Base-by-base conservation (phyloP, 2,888 invertebrate genomes). In the Volucella inanis region DNA sequence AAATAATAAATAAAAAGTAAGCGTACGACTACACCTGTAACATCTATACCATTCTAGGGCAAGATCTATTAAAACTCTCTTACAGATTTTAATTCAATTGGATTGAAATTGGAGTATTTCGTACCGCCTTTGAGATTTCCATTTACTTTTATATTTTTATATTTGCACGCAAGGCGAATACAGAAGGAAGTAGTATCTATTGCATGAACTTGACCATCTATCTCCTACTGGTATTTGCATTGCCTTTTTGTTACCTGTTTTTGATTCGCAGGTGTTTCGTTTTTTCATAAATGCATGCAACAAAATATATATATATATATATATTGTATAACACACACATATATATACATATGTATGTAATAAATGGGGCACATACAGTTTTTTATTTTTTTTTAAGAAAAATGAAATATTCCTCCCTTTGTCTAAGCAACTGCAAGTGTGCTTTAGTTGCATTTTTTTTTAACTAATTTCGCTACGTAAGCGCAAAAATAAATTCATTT, bases 141-240 rank as follows among this genome's bases (percentile, higher is more conserved):
- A 31, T 6, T 31, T 4, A 6, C 31, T 31, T 6, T 31, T 31
- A 31, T 31, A 6, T 31, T 31, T 31, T 6, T 41, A 43, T 39
- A 50, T 50, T 47, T 15, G 18, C 31, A 57, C 6, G 12, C 12
- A 49, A 49, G 10, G 10, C 39, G 18, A 52, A 67, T 39, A 49
- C 45, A 50, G 61, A 52, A 45, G 57, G 50, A 43, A 45, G 54
- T 65, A 70, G 4, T 2, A 10, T 70, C 38, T 41, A 70, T 43
- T 55, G 62, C 72, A 68, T 78, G 82, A 83, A 83, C 82, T 83
- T 83, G 78, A 62, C 72, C 72, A 68, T 83, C 47, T 31, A 31
- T 6, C 31, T 31, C 31, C 6, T 31, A 31, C 31, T 31, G 31
- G 54, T 31, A 41, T 6, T 61, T 38, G 61, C 55, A 18, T 59